phyloP scores from a whole-genome alignment of 2,888 invertebrate species.

The Campaea margaritaria region DNA sequence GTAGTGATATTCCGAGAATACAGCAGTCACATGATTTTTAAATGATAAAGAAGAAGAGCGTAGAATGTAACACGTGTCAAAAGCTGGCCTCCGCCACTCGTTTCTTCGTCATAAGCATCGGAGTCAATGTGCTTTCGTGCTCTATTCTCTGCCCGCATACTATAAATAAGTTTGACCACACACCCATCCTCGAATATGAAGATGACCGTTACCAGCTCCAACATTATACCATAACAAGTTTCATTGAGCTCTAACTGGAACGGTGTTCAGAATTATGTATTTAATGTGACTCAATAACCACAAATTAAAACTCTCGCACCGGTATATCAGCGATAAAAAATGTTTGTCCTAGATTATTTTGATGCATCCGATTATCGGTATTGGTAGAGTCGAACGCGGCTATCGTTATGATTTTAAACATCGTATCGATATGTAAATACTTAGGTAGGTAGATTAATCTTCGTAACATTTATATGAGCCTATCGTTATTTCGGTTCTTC shows the following conservation, averaged over 20 bases:
- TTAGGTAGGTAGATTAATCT: neutral
- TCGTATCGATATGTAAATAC: too few relatives aligned
- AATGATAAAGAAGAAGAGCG: neutral
- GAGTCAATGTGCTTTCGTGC: too few relatives aligned
- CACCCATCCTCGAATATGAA: slow-evolving; percentile 19
- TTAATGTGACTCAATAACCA: slow-evolving; percentile 26
- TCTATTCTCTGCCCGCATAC: neutral
- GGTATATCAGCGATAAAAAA: slow-evolving; percentile 41
- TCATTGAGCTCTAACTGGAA: slow-evolving; percentile 49
- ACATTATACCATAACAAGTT: slow-evolving; percentile 49
- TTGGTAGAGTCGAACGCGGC: neutral
- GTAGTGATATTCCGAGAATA: slow-evolving; percentile 4
- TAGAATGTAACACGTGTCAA: neutral
- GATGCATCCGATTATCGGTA: neutral
- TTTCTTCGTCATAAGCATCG: too few relatives aligned
- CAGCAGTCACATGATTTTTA: neutral
- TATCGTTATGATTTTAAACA: neutral
- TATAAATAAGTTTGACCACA: neutral
- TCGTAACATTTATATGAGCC: neutral
- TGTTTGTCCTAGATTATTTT: slow-evolving; percentile 40
- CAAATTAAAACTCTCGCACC: slow-evolving; percentile 33
- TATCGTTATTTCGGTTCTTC: slow-evolving; percentile 2
- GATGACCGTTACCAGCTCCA: slow-evolving; percentile 46
- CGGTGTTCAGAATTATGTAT: slow-evolving; percentile 31
- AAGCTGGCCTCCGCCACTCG: slow-evolving; percentile 1